Evolutionary conservation across 1,140 invertebrate genomes (phyloP).

Genomic region (Antheraea mylitta): DNA sequence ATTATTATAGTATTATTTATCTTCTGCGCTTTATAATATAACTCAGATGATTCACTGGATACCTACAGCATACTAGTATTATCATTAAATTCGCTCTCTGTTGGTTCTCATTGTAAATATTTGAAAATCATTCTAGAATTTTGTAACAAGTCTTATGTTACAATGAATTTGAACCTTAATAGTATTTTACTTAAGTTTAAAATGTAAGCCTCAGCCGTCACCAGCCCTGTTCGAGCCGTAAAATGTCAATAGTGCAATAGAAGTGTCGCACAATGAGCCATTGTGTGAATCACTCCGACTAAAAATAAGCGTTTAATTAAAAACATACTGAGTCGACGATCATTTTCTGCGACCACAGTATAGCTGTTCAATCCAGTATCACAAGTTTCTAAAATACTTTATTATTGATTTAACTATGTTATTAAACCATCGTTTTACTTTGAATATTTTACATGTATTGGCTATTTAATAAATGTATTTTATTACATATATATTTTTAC

Average conservation of each 20-base stretch:
- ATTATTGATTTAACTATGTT: conserved; percentile 20
- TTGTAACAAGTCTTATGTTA: background rate
- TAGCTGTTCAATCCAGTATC: background rate
- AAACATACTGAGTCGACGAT: conserved; percentile 26
- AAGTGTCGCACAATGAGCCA: conserved; percentile 40
- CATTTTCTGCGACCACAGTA: background rate
- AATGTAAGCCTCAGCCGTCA: background rate
- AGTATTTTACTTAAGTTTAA: background rate
- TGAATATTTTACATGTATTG: background rate
- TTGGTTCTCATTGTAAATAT: conserved; percentile 16
- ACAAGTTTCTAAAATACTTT: conserved; percentile 20
- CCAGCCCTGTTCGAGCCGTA: conserved; percentile 26
- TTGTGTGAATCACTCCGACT: conserved; percentile 39
- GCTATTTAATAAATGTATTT: too few species aligned
- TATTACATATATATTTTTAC: too few species aligned
- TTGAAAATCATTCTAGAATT: conserved; percentile 11
- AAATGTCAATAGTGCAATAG: conserved; percentile 40
- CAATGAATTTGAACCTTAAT: background rate
- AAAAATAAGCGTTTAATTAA: conserved; percentile 48
- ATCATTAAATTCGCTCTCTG: conserved; percentile 22
- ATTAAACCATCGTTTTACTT: background rate
- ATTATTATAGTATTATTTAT: background rate
- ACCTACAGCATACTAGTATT: conserved; percentile 6
- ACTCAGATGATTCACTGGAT: background rate
- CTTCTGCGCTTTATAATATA: background rate